phyloP scores from a whole-genome alignment of 2,113 vertebrate genomes.

The Gnathonemus echidnorhynchus region DNA sequence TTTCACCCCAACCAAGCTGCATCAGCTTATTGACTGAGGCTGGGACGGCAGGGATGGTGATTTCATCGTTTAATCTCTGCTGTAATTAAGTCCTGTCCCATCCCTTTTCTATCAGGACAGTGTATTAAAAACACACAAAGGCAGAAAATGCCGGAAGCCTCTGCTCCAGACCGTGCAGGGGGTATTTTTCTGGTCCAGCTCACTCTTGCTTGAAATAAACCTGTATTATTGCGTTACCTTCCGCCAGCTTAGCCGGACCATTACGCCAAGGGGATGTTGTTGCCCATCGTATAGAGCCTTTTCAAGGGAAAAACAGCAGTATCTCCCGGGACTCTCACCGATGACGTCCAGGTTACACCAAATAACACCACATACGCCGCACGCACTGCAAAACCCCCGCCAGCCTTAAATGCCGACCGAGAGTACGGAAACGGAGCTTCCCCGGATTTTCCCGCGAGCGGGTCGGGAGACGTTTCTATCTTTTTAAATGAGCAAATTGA shows the following conservation, averaged over 20 bases:
- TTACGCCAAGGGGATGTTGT: not conserved
- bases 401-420: not conserved
- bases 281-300: not conserved
- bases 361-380: not conserved
- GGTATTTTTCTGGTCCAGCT: not conserved
- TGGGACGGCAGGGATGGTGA: not conserved
- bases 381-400: not conserved
- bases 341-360: not conserved
- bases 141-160: not conserved
- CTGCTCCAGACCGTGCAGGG: not conserved
- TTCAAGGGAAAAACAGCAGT: not conserved
- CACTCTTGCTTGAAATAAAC: not conserved
- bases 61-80: not conserved
- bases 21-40: not conserved
- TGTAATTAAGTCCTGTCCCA: not conserved
- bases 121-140: not conserved
- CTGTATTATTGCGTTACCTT: not conserved
- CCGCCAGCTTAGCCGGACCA: not conserved
- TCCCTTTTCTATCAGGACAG: not conserved
- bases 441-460: not conserved
- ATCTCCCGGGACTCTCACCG: not conserved
- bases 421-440: not conserved
- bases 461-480: slow-evolving; percentile 19
- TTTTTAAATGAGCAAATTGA: slow-evolving; percentile 58
- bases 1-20: not conserved